Conservation (phyloP, 2,113 vertebrate genomes). For the Amphiprion percula region DNA sequence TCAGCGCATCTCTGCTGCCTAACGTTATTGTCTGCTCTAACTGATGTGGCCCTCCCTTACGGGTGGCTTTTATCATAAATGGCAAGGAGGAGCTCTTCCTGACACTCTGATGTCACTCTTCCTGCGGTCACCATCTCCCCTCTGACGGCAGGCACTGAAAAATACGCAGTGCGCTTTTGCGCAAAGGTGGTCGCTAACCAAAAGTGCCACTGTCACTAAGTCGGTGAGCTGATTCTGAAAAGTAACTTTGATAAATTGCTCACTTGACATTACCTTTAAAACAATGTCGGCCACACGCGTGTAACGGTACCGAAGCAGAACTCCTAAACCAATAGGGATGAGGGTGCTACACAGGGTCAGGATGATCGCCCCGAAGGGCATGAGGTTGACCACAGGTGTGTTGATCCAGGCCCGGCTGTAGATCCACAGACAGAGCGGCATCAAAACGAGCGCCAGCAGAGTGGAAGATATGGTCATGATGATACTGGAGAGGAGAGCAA, state of each 20-base stretch:
- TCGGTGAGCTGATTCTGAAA: background rate
- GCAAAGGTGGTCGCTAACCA: background rate
- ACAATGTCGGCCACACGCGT: constrained; percentile 90
- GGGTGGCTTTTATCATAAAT: constrained; percentile 55
- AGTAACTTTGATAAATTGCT: background rate
- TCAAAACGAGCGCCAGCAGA: constrained; percentile 92
- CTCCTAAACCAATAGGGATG: constrained; percentile 92
- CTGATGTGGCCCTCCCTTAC: constrained; percentile 23
- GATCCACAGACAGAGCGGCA: constrained; percentile 97
- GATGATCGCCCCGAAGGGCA: constrained; percentile 94
- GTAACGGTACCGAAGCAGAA: constrained; percentile 90
- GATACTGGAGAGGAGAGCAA: constrained; percentile 83
- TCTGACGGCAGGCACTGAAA: constrained; percentile 13
- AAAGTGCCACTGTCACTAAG: background rate
- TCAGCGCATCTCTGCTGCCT: constrained; percentile 28
- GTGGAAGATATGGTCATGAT: constrained; percentile 99
- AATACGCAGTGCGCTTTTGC: constrained; percentile 72
- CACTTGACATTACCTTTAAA: constrained; percentile 88
- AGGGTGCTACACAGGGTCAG: constrained; percentile 96
- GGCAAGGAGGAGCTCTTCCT: constrained; percentile 66
- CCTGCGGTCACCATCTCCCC: constrained; percentile 20
- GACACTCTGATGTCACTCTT: constrained; percentile 68
- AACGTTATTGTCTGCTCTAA: background rate
- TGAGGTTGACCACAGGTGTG: constrained; percentile 91
- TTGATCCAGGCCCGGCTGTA: constrained; percentile 97